Base-by-base conservation (phyloP, 2,888 invertebrate species). In the Danaus chrysippus region DNA sequence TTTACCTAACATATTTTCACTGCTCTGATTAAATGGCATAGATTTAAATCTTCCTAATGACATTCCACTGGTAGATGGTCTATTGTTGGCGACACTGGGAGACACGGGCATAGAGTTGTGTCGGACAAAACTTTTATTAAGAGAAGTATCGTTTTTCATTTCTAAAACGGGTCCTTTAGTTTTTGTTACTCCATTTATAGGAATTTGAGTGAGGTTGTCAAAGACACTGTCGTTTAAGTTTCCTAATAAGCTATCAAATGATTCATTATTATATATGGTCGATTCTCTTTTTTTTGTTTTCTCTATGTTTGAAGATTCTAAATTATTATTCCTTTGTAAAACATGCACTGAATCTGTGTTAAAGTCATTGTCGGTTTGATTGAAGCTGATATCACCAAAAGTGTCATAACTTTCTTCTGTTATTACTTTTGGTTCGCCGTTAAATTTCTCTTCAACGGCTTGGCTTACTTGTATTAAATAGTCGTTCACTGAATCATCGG, bases 401-500 rank as follows among this genome's bases (percentile, higher is more conserved):
- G 63, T 61, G 63, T 81, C 76, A 67, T 71, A 71, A 59, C 78
- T 76, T 13, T 73, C 68, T 56, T 71, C 76, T 72, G 87, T 86
- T 8, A 77, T 70, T 62, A 76, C 68, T 44, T 72, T 71, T 3
- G 75, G 70, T 59, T 77, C 76, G 68, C 62, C 63, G 58, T 76
- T 78, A 11, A 81, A 67, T 43, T 84, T 83, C 34, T 91, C 90
- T 76, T 91, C 91, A 6, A 88, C 85, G 49, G 86, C 79, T 73
- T 91, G 91, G 73, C 89, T 91, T 10, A 88, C 91, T 76, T 85
- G 86, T 19, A 91, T 73, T 44, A 91, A 76, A 70, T 84, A 89
- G 71, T 91, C 91, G 77, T 91, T 91, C 82, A 91, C 87, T 23
- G 91, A 91, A 72, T 91, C 91, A 68, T 91, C 91, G 10, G 90